Evolutionary conservation across 2,888 invertebrate species (phyloP), one percentile per base, ranked within the genome.

Genomic region (Anaspis maculata): DNA sequence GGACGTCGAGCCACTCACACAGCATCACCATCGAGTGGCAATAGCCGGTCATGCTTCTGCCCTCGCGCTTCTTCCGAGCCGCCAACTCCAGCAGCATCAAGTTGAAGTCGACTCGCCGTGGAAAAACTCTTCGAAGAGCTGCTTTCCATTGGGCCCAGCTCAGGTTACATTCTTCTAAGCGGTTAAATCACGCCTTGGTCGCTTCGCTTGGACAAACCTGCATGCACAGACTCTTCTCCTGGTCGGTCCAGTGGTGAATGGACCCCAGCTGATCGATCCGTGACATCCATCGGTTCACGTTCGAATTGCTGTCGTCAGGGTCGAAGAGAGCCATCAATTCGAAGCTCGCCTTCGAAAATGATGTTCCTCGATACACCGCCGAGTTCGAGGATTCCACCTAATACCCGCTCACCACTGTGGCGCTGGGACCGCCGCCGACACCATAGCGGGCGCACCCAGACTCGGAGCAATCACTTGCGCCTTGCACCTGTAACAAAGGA

Each of bases 81-180:
- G 0, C 16, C 10, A 28, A 28, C 9, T 19, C 19, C 19, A 6
- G 6, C 9, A 19, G 9, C 10, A 16, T 28, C 6, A n/a, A 6
- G 5, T 3, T 14, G 13, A 26, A 26, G 13, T 26, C 13, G 3
- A 3, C 3, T 26, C 47, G 43, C 16, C 49, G 36, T 3, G 41
- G 44, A 15, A 45, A 45, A 10, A 41, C 41, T 7, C 13, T 32
- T 23, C 15, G 21, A 7, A 44, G 19, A 1, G 13, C 25, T 2
- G 16, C 10, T 25, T 54, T 54, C 52, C 53, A 54, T 14, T 33
- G 37, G 1, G 35, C 32, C 57, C 55, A 56, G 0, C 35, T 27
- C 2, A 45, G 22, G 11, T 45, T 22, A 13, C 49, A 50, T 3
- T 16, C 3, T 7, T 16, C 28, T 10, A 28, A 10, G 2, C 19